Evolutionary conservation across 1,140 invertebrate species (phyloP).

Genomic region (Lasaia peninsularis): DNA sequence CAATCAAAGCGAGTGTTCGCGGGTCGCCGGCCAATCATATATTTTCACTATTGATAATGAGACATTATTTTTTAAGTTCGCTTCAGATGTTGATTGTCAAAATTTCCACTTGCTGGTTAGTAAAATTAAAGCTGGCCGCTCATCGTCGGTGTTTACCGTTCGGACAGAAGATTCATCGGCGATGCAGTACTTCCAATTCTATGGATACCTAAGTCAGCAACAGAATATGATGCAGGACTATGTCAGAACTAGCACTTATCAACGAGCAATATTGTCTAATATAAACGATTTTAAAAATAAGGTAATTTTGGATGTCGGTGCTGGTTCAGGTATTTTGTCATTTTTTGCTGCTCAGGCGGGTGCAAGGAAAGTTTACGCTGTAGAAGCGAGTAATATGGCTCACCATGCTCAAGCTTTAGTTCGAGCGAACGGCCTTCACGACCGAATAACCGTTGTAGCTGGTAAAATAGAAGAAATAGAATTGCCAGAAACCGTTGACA

Average conservation of each 20-base stretch:
- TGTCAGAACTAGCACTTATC: constrained; percentile 98
- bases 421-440: constrained; percentile 90
- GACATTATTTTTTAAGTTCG: constrained; percentile 75
- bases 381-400: constrained; percentile 99
- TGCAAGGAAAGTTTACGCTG: constrained; percentile 97
- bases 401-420: constrained; percentile 96
- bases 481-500: constrained; percentile 95
- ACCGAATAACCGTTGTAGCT: constrained; percentile 93
- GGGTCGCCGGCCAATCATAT: constrained; percentile 82
- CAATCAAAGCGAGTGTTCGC: constrained; percentile 82
- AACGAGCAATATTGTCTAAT: constrained; percentile 96
- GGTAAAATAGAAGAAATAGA: constrained; percentile 99
- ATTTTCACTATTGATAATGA: constrained; percentile 84
- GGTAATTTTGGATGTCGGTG: constrained; percentile 97
- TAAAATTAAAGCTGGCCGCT: constrained; percentile 87
- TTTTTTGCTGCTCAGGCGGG: constrained; percentile 99
- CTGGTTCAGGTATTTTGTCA: constrained; percentile 97
- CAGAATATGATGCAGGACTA: constrained; percentile 99
- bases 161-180: constrained; percentile 98
- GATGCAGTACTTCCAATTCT: constrained; percentile 98
- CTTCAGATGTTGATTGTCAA: constrained; percentile 81
- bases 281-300: constrained; percentile 93
- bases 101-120: constrained; percentile 87
- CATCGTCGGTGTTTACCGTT: constrained; percentile 93
- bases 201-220: constrained; percentile 98